These are phyloP conservation scores for Lynx canadensis DNA, from an alignment of 2,113 vertebrate species.

Conservation along the genomic window DNA sequence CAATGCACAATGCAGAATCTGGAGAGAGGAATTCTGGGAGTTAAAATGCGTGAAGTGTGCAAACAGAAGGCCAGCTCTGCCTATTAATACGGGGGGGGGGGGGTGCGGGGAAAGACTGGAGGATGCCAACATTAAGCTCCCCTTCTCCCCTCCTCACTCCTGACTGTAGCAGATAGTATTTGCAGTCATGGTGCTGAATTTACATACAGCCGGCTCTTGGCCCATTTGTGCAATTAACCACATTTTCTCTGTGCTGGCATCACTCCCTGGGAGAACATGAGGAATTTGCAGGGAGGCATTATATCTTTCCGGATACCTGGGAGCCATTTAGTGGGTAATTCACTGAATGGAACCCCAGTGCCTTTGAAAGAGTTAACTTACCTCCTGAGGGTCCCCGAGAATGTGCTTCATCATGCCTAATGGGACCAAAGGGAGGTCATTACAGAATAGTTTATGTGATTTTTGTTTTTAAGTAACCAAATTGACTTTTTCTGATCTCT, in stretches of 20 bases:
- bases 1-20: neutral
- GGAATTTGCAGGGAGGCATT: neutral
- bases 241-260: neutral
- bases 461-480: neutral
- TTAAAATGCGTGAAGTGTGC: neutral
- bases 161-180: neutral
- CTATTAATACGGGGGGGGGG: neutral
- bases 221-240: neutral
- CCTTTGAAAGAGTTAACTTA: constrained; percentile 42
- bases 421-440: neutral
- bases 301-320: neutral
- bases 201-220: neutral
- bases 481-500: neutral
- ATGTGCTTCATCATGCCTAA: neutral
- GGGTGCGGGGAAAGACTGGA: neutral
- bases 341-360: neutral
- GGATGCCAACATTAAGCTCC: neutral
- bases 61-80: neutral
- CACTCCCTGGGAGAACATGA: constrained; percentile 30
- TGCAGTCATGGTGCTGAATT: neutral
- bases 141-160: neutral
- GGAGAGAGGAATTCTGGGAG: constrained; percentile 32
- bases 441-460: neutral
- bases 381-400: neutral
- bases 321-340: constrained; percentile 32